A percentile compares a stretch with the other conserved stretches of the same genome.
Conservation (phyloP, 2,113 vertebrate species). For the Eonycteris spelaea region DNA sequence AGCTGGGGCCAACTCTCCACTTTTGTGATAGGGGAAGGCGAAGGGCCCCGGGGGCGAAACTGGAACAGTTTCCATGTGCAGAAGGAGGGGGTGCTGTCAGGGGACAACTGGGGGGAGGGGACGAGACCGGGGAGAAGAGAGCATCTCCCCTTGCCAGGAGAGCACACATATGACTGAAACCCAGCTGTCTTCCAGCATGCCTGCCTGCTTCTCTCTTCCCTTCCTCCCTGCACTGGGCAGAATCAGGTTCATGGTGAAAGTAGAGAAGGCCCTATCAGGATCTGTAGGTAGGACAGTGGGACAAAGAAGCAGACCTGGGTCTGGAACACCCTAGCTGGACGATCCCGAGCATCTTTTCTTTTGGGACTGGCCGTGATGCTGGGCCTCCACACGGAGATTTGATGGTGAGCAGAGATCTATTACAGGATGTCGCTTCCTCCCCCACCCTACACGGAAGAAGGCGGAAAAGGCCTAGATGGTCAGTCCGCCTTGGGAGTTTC, state of each 20-base stretch:
- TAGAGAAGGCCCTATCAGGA: background rate
- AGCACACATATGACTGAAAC: accelerated
- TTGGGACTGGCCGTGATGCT: background rate
- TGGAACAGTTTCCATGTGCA: background rate
- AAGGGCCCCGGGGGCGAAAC: background rate
- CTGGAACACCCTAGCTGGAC: too few species aligned
- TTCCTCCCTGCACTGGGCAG: background rate
- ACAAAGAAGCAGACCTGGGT: background rate
- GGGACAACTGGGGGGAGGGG: too few species aligned
- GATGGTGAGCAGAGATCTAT: background rate
- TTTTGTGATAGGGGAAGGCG: background rate
- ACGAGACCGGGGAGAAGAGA: accelerated
- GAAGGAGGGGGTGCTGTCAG: background rate
- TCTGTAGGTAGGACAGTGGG: background rate
- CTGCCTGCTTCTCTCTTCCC: background rate
- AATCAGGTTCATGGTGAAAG: background rate
- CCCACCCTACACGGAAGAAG: background rate
- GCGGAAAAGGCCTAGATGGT: background rate
- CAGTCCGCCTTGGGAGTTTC: background rate
- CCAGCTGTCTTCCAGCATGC: accelerated
- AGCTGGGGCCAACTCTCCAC: background rate
- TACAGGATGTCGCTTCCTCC: accelerated
- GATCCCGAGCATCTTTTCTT: background rate
- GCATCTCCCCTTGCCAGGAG: background rate
- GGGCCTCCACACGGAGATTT: background rate